These are phyloP conservation scores for Willowsia nigromaculata DNA, from an alignment of 2,888 invertebrate genomes.

Conservation along the genomic window DNA sequence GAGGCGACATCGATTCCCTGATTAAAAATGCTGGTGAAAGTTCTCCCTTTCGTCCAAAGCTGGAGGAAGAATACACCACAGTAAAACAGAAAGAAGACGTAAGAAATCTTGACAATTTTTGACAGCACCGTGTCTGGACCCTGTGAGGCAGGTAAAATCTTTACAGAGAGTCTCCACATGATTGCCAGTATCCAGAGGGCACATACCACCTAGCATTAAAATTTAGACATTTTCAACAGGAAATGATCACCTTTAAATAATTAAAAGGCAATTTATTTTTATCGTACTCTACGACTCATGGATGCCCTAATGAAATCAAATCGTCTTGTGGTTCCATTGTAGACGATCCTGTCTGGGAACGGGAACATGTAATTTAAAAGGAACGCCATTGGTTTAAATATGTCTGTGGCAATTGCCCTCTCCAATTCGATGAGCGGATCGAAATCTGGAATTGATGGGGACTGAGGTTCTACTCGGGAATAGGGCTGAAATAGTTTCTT, in stretches of 20 bases:
- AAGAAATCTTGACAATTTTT: neutral
- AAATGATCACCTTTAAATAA: no score
- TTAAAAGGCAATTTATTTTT: neutral
- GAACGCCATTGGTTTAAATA: neutral
- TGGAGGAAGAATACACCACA: neutral
- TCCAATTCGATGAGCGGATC: conserved; percentile 29
- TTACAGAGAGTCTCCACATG: conserved; percentile 11
- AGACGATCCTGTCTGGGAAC: neutral
- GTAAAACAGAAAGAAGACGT: conserved; percentile 13
- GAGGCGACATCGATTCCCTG: neutral
- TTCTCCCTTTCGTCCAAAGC: conserved; percentile 8
- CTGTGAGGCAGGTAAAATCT: neutral
- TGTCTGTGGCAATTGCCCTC: neutral
- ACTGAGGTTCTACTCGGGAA: neutral
- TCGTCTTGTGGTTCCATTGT: neutral
- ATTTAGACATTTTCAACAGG: no score
- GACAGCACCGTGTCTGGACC: neutral
- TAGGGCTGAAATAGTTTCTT: neutral
- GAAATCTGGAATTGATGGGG: neutral
- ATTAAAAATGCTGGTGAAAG: conserved; percentile 2
- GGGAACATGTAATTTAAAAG: conserved; percentile 36
- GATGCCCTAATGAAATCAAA: neutral
- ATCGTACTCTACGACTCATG: neutral
- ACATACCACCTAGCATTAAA: conserved; percentile 10
- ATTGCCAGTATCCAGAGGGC: conserved; percentile 13